Percentiles rank a stretch among this genome's conserved stretches.
These are phyloP conservation scores for Podarcis muralis DNA, from an alignment of 2,113 vertebrate species.

Conservation along the genomic window DNA sequence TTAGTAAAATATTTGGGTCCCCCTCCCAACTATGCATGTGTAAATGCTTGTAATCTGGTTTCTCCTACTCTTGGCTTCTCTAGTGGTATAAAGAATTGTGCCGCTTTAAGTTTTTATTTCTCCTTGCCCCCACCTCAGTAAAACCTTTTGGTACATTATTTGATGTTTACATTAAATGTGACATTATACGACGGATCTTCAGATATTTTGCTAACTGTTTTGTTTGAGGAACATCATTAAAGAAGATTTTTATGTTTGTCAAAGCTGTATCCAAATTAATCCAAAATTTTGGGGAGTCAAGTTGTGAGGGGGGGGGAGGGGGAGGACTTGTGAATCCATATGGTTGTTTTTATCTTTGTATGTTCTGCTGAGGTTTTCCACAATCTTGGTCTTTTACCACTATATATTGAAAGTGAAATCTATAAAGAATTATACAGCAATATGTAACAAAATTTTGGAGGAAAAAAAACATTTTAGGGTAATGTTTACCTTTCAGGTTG, in stretches of 20 bases:
- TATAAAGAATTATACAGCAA: conserved; percentile 45
- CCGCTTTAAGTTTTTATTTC: conserved; percentile 54
- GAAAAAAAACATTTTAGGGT: conserved; percentile 48
- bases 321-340: conserved; percentile 28
- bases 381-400: conserved; percentile 64
- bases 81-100: conserved; percentile 85
- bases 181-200: conserved; percentile 88
- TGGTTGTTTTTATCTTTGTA: conserved; percentile 54
- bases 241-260: conserved; percentile 77
- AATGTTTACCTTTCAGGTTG: conserved; percentile 50
- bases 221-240: conserved; percentile 87
- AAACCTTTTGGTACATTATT: conserved; percentile 90
- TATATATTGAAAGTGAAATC: conserved; percentile 52
- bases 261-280: conserved; percentile 78
- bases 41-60: conserved; percentile 87
- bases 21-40: conserved; percentile 88
- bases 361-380: conserved; percentile 60
- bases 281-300: conserved; percentile 46
- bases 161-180: conserved; percentile 96
- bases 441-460: conserved; percentile 49
- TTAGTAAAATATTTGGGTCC: conserved; percentile 77
- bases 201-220: conserved; percentile 90
- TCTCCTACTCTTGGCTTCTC: conserved; percentile 75
- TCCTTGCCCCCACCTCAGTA: conserved; percentile 46
- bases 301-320: not conserved